These are phyloP conservation scores for Acanthacorydalis orientalis DNA, from an alignment of 2,888 invertebrate species.

Conservation along the genomic window DNA sequence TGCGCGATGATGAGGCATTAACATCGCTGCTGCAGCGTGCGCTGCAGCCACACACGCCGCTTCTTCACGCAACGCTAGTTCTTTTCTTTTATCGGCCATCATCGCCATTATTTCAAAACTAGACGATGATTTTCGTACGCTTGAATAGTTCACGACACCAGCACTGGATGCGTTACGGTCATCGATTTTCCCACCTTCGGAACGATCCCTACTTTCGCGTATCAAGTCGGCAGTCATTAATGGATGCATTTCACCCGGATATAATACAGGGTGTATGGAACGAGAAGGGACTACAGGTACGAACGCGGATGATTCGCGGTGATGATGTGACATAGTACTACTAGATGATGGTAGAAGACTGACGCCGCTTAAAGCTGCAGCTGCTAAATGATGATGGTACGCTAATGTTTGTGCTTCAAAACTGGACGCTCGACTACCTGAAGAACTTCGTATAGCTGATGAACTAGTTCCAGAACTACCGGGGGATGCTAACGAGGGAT, in stretches of 20 bases:
- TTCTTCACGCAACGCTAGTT: slow-evolving; percentile 56
- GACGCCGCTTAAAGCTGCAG: slow-evolving; percentile 25
- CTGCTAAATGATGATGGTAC: slow-evolving; percentile 47
- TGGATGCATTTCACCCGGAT: slow-evolving; percentile 53
- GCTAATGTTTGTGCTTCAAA: slow-evolving; percentile 46
- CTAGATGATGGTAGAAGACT: slow-evolving; percentile 14
- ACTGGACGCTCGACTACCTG: slow-evolving; percentile 33
- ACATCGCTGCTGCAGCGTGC: slow-evolving; percentile 29
- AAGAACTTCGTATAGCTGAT: slow-evolving; percentile 25
- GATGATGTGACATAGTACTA: slow-evolving; percentile 29
- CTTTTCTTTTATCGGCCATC: slow-evolving; percentile 80
- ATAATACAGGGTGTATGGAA: slow-evolving; percentile 53
- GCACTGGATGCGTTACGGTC: background rate
- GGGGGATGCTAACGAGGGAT: slow-evolving; percentile 24
- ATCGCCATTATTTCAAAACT: slow-evolving; percentile 73
- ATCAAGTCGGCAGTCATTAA: slow-evolving; percentile 42
- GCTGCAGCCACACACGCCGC: slow-evolving; percentile 33
- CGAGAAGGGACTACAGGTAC: slow-evolving; percentile 75
- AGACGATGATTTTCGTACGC: slow-evolving; percentile 22
- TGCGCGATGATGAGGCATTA: slow-evolving; percentile 44
- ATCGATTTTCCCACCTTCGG: slow-evolving; percentile 7
- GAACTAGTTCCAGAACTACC: slow-evolving; percentile 40
- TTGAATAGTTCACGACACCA: slow-evolving; percentile 8
- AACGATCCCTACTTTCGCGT: slow-evolving; percentile 27
- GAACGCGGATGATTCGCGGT: slow-evolving; percentile 70